Evolutionary conservation across 2,888 invertebrate species (phyloP).

Genomic region (Agrypnus murinus): DNA sequence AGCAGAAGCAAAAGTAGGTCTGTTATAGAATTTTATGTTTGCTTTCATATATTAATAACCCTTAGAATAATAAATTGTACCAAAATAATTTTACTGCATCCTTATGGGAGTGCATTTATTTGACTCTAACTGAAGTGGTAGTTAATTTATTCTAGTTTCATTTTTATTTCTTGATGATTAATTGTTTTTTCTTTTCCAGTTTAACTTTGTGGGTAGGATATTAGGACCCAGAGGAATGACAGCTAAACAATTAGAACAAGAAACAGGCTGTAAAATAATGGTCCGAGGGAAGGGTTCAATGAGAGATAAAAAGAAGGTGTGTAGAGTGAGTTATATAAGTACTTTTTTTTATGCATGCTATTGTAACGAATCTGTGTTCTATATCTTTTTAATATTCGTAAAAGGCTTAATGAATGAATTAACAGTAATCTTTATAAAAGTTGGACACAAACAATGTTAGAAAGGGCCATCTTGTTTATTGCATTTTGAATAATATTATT

Average conservation of each 20-base stretch:
- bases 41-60: conserved; percentile 21
- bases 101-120: no score
- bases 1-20: no score
- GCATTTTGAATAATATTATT: no score
- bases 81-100: neutral
- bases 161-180: neutral
- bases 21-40: no score
- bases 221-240: conserved; percentile 99
- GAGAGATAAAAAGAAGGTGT: conserved; percentile 99
- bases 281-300: conserved; percentile 99
- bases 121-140: neutral
- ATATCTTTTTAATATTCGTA: no score
- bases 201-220: conserved; percentile 99
- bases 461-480: no score
- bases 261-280: conserved; percentile 99
- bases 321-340: conserved; percentile 83
- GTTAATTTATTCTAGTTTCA: neutral
- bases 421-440: no score
- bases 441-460: no score
- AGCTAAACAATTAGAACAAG: conserved; percentile 99
- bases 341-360: conserved; percentile 6
- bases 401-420: no score
- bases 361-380: neutral
- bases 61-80: conserved; percentile 30
- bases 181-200: conserved; percentile 82